Evolutionary conservation across 2,888 invertebrate genomes (phyloP).

Genomic region (Macroteleia sp.): DNA sequence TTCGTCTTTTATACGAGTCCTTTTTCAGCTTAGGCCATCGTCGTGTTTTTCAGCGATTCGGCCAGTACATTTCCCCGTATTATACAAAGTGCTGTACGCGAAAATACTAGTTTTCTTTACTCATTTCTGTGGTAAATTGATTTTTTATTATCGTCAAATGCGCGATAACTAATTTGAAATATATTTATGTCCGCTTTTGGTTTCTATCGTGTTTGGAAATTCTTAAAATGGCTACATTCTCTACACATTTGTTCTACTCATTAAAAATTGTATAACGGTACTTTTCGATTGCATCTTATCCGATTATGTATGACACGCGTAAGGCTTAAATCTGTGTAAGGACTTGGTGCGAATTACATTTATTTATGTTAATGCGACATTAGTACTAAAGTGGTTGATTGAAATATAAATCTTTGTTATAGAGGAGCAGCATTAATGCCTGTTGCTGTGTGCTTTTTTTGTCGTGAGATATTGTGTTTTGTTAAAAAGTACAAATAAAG

Average conservation of each 20-base stretch:
- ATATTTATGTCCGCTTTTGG: no score
- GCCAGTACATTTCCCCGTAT: background rate
- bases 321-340: constrained; percentile 71
- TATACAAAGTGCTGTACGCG: constrained; percentile 1
- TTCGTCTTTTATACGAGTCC: constrained; percentile 28
- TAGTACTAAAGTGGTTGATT: constrained; percentile 19
- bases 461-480: no score
- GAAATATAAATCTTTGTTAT: constrained; percentile 39
- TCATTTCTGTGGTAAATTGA: constrained; percentile 33
- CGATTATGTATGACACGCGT: constrained; percentile 77
- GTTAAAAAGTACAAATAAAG: no score
- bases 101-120: constrained; percentile 11
- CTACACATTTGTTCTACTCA: constrained; percentile 45
- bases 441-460: no score
- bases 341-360: constrained; percentile 46
- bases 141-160: constrained; percentile 47
- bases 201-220: no score
- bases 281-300: constrained; percentile 74
- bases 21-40: constrained; percentile 27
- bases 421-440: no score
- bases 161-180: constrained; percentile 26
- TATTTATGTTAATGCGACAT: constrained; percentile 54
- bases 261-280: constrained; percentile 51
- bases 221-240: constrained; percentile 37
- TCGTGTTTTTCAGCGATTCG: constrained; percentile 18